These are phyloP conservation scores for Meleagris gallopavo DNA, from an alignment of 2,113 vertebrate genomes.

Conservation along the genomic window DNA sequence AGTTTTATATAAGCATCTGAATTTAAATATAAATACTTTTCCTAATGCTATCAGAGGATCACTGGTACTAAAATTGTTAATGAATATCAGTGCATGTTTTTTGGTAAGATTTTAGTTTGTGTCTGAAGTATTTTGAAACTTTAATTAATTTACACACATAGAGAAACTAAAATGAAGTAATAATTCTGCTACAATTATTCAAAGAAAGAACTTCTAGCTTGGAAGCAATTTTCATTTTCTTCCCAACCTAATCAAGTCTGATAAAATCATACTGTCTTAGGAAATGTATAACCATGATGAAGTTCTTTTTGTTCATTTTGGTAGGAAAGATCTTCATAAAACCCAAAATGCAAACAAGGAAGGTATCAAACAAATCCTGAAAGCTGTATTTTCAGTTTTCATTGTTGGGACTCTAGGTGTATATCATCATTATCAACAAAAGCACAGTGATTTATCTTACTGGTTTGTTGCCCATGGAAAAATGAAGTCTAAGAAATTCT, in stretches of 20 bases:
- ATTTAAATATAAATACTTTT: slow-evolving; percentile 3
- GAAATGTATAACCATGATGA: neutral
- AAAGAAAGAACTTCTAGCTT: neutral
- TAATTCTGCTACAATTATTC: neutral
- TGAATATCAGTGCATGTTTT: neutral
- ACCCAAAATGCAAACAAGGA: accelerated
- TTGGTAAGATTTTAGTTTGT: neutral
- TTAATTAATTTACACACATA: neutral
- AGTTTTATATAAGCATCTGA: neutral
- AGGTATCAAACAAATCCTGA: accelerated
- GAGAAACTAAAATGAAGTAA: neutral
- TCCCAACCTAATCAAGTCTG: neutral
- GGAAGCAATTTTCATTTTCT: neutral
- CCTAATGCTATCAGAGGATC: neutral
- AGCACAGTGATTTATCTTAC: neutral
- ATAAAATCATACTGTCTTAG: neutral
- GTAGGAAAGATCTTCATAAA: neutral
- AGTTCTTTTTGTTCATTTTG: neutral
- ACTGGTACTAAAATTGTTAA: neutral
- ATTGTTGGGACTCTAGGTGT: neutral
- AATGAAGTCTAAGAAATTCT: neutral
- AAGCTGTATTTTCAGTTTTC: neutral
- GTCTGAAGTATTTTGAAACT: neutral
- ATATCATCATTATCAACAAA: accelerated
- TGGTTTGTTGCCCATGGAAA: neutral